These are phyloP conservation scores for Pelodiscus sinensis DNA, from an alignment of 2,113 vertebrate species.

Conservation along the genomic window DNA sequence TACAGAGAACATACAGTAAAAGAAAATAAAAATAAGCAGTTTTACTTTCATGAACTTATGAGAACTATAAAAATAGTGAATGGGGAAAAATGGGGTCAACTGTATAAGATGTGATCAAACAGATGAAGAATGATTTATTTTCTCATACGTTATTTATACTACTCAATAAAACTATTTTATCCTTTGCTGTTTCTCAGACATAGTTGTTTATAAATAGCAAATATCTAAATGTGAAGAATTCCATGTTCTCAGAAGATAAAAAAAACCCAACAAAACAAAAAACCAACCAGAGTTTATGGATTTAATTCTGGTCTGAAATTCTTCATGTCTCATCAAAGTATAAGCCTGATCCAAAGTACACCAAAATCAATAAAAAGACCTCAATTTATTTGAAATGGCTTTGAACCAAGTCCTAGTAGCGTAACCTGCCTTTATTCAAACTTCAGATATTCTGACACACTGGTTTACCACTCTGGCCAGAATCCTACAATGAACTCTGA, in stretches of 20 bases:
- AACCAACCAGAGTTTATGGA: not conserved
- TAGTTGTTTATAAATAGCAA: not conserved
- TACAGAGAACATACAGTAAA: not conserved
- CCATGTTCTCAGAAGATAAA: not conserved
- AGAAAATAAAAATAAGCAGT: not conserved
- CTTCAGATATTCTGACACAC: rapidly evolving
- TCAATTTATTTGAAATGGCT: rapidly evolving
- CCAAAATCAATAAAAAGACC: rapidly evolving
- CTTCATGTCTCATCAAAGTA: not conserved
- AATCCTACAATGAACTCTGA: rapidly evolving
- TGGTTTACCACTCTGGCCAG: rapidly evolving
- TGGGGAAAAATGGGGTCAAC: not conserved
- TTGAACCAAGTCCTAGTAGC: rapidly evolving
- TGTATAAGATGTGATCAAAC: not conserved
- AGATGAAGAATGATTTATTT: not conserved
- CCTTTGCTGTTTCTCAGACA: rapidly evolving
- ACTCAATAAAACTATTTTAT: not conserved
- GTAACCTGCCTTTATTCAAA: rapidly evolving
- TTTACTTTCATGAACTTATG: not conserved
- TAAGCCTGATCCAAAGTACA: rapidly evolving
- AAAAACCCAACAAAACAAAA: not conserved
- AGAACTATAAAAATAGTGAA: rapidly evolving
- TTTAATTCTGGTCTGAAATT: not conserved
- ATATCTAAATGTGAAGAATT: not conserved
- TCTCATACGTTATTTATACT: not conserved